Conservation (phyloP, 2,797 vertebrate species). For the Clarias laeviceps region DNA sequence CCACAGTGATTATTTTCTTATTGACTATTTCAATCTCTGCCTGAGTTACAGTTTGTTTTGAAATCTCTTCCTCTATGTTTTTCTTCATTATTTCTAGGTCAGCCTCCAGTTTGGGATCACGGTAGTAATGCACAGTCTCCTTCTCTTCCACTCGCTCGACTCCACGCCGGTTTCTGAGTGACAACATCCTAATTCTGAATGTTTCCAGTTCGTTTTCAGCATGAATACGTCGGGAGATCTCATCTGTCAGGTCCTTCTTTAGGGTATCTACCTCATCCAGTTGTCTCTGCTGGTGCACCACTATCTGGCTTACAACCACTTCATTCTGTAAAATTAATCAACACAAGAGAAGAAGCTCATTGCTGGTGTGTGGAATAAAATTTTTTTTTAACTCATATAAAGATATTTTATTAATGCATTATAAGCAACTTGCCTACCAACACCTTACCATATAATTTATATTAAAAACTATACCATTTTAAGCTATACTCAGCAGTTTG, state of each 20-base stretch:
- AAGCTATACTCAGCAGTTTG: background rate
- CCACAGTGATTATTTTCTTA: conserved; percentile 75
- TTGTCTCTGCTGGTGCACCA: conserved; percentile 60
- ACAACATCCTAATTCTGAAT: conserved; percentile 78
- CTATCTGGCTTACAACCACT: conserved; percentile 75
- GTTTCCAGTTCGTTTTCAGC: conserved; percentile 80
- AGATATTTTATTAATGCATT: background rate
- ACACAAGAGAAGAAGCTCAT: background rate
- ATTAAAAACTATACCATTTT: background rate
- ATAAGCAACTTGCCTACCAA: background rate
- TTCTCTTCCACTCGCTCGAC: conserved; percentile 91
- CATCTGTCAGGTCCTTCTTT: conserved; percentile 80
- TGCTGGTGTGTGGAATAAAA: background rate
- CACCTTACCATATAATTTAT: background rate
- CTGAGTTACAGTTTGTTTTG: conserved; percentile 70
- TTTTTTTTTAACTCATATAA: background rate
- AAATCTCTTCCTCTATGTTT: conserved; percentile 76
- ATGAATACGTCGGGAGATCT: conserved; percentile 74
- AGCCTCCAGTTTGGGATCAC: conserved; percentile 83
- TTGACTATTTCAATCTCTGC: conserved; percentile 76
- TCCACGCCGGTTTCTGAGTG: conserved; percentile 84
- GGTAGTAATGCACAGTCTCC: conserved; percentile 89
- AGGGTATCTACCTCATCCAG: conserved; percentile 70
- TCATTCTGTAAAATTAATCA: conserved; percentile 77
- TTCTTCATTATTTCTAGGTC: conserved; percentile 70